Evolutionary conservation across 2,113 vertebrate species (phyloP), one percentile per base, ranked within the genome.

Genomic region (Oryzias curvinotus): DNA sequence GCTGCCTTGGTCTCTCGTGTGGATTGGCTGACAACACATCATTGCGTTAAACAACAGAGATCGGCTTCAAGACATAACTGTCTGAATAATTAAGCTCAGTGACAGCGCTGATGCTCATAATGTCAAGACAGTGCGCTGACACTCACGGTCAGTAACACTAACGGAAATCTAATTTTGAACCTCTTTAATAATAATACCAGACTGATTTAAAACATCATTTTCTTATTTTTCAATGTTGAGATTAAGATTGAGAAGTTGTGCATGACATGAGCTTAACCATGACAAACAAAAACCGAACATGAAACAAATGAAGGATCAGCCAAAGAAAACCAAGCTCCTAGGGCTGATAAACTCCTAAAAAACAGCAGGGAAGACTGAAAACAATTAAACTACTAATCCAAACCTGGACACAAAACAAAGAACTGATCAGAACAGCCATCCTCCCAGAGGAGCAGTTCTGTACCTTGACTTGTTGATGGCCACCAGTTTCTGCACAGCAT

Each of bases 381-480:
- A 36, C 10, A 10, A 12, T 2, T 12, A 10, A 12, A 12, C 8
- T 12, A 10, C 36, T 36, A 12, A 36, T 12, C 3, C 2, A 28
- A 36, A 8, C 3, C 1, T 36, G 12, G 12, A 36, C 12, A 36
- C 8, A 36, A n/a, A 45, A 14, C 5, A 18, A 19, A 3, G 14
- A 48, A 18, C n/a, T 2, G 7, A n/a, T n/a, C n/a, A 7, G 7
- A 12, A 67, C 21, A 54, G n/a, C 43, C 3, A 2, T 15, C 18
- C 50, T 18, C 1, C 18, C 15, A 52, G 0, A 66, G 44, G 56
- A 46, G 10, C 5, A 8, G 8, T 5, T 17, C 7, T 28, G 16
- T 62, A 98, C 97, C 96, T 96, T 26, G 94, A 93, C 64, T 94
- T 94, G 81, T 92, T 93, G 71, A 99, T 96, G 28, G 95, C 92